Percentiles rank a stretch among this genome's conserved stretches.
These are phyloP conservation scores for Cheilosia grossa DNA, from an alignment of 2,888 invertebrate species.

Conservation along the genomic window DNA sequence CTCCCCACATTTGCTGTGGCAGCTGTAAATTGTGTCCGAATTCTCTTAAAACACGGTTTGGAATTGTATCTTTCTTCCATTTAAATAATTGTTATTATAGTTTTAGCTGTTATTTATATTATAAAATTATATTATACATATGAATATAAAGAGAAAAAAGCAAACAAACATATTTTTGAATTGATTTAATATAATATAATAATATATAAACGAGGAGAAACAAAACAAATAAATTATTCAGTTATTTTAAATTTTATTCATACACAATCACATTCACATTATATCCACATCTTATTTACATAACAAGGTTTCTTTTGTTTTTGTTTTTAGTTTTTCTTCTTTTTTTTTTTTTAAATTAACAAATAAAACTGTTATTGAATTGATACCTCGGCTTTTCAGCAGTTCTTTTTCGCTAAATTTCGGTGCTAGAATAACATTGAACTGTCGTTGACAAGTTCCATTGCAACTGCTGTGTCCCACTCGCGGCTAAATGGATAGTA, in stretches of 20 bases:
- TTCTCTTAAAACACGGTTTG: conserved; percentile 48
- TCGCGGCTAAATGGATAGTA: conserved; percentile 76
- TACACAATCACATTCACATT: conserved; percentile 67
- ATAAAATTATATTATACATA: conserved; percentile 67
- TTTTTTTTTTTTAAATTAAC: conserved; percentile 51
- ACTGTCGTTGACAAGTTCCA: conserved; percentile 76
- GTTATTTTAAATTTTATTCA: conserved; percentile 72
- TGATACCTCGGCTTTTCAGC: conserved; percentile 32
- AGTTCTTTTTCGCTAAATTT: background rate
- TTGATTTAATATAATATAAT: conserved; percentile 71
- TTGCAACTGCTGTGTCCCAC: conserved; percentile 79
- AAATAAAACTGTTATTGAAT: conserved; percentile 73
- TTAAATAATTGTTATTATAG: conserved; percentile 74
- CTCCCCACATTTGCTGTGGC: conserved; percentile 23
- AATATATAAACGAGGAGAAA: conserved; percentile 44
- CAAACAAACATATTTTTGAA: conserved; percentile 63
- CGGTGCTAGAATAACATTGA: conserved; percentile 44
- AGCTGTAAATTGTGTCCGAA: conserved; percentile 65
- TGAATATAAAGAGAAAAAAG: conserved; percentile 47
- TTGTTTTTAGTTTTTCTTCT: conserved; percentile 18
- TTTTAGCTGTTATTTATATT: conserved; percentile 74
- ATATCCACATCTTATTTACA: conserved; percentile 69
- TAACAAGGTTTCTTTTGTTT: conserved; percentile 49
- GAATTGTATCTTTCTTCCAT: conserved; percentile 73
- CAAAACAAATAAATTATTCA: conserved; percentile 66